Evolutionary conservation across 2,888 invertebrate genomes (phyloP).

Genomic region (Nowickia ferox): DNA sequence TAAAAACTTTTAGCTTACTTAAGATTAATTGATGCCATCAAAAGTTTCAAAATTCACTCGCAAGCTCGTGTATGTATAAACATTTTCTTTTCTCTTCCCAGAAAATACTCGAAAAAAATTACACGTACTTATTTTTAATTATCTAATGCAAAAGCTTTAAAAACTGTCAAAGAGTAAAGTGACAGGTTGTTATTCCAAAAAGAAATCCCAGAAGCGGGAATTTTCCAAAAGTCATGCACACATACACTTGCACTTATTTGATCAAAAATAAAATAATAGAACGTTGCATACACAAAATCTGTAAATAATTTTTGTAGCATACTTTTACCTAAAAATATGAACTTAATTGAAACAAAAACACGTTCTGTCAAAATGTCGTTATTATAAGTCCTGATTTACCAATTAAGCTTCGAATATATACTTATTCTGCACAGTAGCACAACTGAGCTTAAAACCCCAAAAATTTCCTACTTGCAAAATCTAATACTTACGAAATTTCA

Average conservation of each 20-base stretch:
- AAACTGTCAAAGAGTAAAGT: conserved; percentile 65
- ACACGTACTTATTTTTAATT: conserved; percentile 23
- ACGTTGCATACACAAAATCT: neutral
- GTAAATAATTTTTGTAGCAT: conserved; percentile 2
- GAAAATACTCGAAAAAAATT: neutral
- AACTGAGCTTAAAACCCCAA: neutral
- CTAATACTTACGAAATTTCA: too few species aligned
- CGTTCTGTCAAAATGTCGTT: conserved; percentile 7
- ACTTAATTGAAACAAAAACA: neutral
- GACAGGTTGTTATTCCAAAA: conserved; percentile 58
- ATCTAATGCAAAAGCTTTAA: conserved; percentile 53
- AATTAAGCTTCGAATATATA: conserved; percentile 29
- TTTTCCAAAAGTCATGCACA: neutral
- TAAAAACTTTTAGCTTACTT: too few species aligned
- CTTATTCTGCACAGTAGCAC: neutral
- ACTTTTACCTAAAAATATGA: conserved; percentile 2
- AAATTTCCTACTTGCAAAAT: neutral
- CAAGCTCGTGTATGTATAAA: too few species aligned
- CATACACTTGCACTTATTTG: neutral
- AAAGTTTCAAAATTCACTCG: too few species aligned
- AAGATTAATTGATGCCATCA: too few species aligned
- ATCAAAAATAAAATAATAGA: neutral
- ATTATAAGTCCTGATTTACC: conserved; percentile 22
- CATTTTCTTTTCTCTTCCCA: too few species aligned
- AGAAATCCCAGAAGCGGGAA: conserved; percentile 9